Conservation (phyloP, 2,797 vertebrate genomes). For the Amphiprion clarkii region DNA sequence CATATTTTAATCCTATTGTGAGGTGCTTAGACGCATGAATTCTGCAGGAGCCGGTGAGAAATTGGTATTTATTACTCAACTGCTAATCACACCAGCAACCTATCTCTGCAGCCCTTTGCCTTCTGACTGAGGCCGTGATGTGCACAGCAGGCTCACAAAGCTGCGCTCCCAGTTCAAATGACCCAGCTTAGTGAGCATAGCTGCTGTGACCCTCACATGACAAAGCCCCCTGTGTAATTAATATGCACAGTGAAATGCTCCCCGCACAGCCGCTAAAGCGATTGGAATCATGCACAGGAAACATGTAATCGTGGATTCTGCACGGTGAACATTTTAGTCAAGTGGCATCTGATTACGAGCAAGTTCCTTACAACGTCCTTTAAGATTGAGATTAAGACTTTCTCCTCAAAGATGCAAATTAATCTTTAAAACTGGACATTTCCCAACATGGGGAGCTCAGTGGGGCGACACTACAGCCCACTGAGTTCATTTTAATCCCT, state of each 20-base stretch:
- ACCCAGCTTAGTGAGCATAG: conserved; percentile 93
- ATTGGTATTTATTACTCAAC: conserved; percentile 88
- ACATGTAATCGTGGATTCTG: conserved; percentile 95
- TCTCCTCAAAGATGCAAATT: conserved; percentile 98
- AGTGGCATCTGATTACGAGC: conserved; percentile 93
- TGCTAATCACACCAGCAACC: conserved; percentile 89
- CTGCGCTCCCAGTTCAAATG: conserved; percentile 89
- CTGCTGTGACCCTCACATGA: conserved; percentile 89
- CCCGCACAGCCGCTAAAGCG: conserved; percentile 91
- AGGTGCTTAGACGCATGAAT: conserved; percentile 78
- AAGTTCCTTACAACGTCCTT: conserved; percentile 95
- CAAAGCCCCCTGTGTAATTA: conserved; percentile 96
- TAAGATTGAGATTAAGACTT: conserved; percentile 97
- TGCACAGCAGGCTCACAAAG: conserved; percentile 90
- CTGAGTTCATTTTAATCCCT: conserved; percentile 99
- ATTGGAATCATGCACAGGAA: conserved; percentile 93
- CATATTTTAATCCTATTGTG: conserved; percentile 75
- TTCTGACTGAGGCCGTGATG: conserved; percentile 86
- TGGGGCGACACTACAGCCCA: conserved; percentile 93
- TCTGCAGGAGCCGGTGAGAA: conserved; percentile 86
- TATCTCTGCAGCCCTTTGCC: conserved; percentile 77
- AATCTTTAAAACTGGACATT: conserved; percentile 97
- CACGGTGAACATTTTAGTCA: conserved; percentile 94
- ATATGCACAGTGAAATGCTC: conserved; percentile 97
- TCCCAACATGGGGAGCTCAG: conserved; percentile 93